phyloP scores from a whole-genome alignment of 37 sponge, comb jelly and placozoan species.

The Chondrilla cf. caribensis region DNA sequence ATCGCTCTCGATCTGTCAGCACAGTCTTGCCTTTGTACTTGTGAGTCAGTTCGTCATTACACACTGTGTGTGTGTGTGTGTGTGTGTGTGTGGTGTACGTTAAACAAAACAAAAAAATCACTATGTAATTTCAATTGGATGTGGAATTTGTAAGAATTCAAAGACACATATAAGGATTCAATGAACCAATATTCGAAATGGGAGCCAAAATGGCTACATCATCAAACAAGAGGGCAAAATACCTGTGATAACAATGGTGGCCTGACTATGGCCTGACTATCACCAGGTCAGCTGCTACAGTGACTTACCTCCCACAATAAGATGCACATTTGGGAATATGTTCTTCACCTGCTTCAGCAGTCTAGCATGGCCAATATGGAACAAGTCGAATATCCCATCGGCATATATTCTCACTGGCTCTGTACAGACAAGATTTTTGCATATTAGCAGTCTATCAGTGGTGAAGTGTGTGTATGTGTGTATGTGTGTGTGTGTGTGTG shows the following conservation, averaged over 20 bases:
- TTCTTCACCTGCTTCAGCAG: constrained; percentile 92
- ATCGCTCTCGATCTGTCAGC: constrained; percentile 83
- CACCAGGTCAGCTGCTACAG: too few species aligned
- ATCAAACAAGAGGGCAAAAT: too few species aligned
- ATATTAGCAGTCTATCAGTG: too few species aligned
- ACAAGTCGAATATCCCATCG: constrained; percentile 98
- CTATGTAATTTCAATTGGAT: too few species aligned
- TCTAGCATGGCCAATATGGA: constrained; percentile 91
- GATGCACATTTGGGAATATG: constrained; percentile 89
- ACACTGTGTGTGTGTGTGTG: constrained; percentile 43
- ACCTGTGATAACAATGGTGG: too few species aligned
- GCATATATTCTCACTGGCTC: constrained; percentile 88
- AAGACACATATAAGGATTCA: not conserved
- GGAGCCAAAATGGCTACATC: too few species aligned
- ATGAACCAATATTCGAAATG: too few species aligned
- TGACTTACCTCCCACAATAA: constrained; percentile 90
- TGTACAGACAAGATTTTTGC: not conserved
- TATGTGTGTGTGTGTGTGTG: too few species aligned
- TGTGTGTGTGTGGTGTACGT: too few species aligned
- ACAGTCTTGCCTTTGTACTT: constrained; percentile 92
- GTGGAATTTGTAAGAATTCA: not conserved
- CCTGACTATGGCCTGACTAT: too few species aligned
- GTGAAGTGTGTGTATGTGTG: too few species aligned
- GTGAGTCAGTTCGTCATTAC: constrained; percentile 84
- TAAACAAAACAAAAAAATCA: too few species aligned